Evolutionary conservation across 2,113 vertebrate species (phyloP), one percentile per base, ranked within the genome.

Genomic region (Onychostoma macrolepis): DNA sequence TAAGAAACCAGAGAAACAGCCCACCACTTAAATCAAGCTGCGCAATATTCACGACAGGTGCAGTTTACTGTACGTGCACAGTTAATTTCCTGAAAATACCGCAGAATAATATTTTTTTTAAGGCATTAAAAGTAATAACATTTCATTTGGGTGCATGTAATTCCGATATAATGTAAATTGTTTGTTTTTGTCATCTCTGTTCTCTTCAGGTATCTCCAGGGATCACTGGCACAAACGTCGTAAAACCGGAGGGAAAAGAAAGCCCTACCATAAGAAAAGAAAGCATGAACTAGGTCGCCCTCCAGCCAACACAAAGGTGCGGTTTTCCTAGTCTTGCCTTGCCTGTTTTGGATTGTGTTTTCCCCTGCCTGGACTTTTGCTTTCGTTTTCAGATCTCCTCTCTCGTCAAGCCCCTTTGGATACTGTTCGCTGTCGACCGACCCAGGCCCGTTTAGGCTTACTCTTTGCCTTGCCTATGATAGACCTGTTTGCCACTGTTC

Each of bases 211-310:
- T 95, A 99, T 99, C 93, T 99, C 98, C 89, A 93, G 97, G 96
- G 97, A 99, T 83, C 97, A 98, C 95, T 99, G 98, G 98, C 98
- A 99, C 81, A 99, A 99, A 93, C 97, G 97, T 92, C 97, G 97
- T 92, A 99, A 99, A 94, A 99, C 98, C 9, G 97, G 97, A 28
- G 97, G 98, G 80, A 99, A 99, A 95, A 96, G 98, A 88, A 99
- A 99, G 93, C 98, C 98, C 87, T 98, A 98, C 91, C 97, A 98
- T 91, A 99, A 99, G 95, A 99, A 99, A 86, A 96, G 97, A 88
- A 99, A 99, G 95, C 99, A 99, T 96, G 98, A 99, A 90, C 87
- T 99, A 28, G 98, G 98, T 0, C 97, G 98, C 0, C 98, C 98
- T 43, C 95, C 98, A 0, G 97, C 98, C 92, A 99, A 99, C 92